Base-by-base conservation (phyloP, 2,113 vertebrate genomes). In the Sander lucioperca region DNA sequence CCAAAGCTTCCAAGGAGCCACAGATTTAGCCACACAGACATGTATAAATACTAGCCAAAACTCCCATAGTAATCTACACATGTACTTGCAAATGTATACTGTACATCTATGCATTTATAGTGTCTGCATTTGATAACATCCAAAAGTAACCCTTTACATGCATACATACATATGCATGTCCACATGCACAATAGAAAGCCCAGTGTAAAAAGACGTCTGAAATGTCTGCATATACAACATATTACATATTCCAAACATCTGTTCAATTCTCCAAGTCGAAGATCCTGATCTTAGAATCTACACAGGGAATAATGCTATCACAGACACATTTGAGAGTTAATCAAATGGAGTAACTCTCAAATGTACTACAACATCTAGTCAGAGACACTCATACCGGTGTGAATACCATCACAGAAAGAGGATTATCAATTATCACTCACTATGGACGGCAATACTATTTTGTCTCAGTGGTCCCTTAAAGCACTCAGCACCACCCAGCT, bases 231-330 rank as follows among this genome's bases (percentile, higher is more conserved):
- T 15, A n/a, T 25, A 14, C n/a, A 25, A 33, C 6, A 33, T 33
- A 33, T 33, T 33, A 33, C 33, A 30, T 30, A 30, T 5, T 36
- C 36, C 36, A 39, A 39, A 39, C 39, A 10, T 33, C 6, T 39
- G 39, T 10, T 10, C 39, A 39, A 39, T 39, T 39, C 39, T 39
- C 97, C 95, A 98, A 87, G 77, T 99, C 97, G 4, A 99, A 99
- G 88, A 98, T 98, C 77, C 97, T 95, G 91, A 99, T 98, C 88
- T 99, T 98, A 33, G 97, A 96, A 93, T 99, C 97, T 98, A 80
- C 0, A 62, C 2, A 51, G 57, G 1, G 48, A 48, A 36, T 43
- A 3, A 36, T 8, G 5, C 10, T n/a, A 30, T 25, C 47, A 54
- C 8, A 54, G 1, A 23, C n/a, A 56, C 2, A 33, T 11, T 25